These are phyloP conservation scores for Tichodroma muraria DNA, from an alignment of 2,113 vertebrate genomes.

Conservation along the genomic window DNA sequence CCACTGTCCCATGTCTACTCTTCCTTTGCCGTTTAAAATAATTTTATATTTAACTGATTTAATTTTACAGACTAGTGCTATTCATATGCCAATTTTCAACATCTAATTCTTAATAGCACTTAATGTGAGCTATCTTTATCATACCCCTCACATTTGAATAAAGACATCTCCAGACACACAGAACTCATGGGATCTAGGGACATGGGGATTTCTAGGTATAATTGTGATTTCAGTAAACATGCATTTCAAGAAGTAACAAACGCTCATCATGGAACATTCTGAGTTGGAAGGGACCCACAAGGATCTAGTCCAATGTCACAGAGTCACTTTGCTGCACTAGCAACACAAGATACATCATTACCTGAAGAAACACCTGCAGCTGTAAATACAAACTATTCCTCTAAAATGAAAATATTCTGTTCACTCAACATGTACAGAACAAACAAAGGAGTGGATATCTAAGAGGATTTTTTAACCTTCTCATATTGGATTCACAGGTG, in stretches of 20 bases:
- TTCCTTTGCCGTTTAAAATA: background rate
- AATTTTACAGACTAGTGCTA: background rate
- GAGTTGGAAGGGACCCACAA: background rate
- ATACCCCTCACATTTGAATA: background rate
- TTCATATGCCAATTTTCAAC: background rate
- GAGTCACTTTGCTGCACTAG: background rate
- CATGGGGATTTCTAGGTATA: background rate
- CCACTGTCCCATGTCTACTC: background rate
- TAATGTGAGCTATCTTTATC: background rate
- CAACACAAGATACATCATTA: background rate
- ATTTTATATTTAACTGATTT: background rate
- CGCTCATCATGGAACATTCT: background rate
- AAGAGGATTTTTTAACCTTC: background rate
- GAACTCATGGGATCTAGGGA: background rate
- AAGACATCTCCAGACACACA: background rate
- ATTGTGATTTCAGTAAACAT: background rate
- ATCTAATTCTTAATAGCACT: background rate
- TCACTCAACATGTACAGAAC: background rate
- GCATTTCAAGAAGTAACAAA: background rate
- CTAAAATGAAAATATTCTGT: background rate
- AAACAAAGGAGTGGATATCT: background rate
- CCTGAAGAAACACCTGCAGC: background rate
- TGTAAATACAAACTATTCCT: background rate
- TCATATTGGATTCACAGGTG: background rate
- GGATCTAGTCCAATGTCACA: rapidly evolving